Evolutionary conservation across 2,113 vertebrate genomes (phyloP).

Genomic region (Platanista minor): DNA sequence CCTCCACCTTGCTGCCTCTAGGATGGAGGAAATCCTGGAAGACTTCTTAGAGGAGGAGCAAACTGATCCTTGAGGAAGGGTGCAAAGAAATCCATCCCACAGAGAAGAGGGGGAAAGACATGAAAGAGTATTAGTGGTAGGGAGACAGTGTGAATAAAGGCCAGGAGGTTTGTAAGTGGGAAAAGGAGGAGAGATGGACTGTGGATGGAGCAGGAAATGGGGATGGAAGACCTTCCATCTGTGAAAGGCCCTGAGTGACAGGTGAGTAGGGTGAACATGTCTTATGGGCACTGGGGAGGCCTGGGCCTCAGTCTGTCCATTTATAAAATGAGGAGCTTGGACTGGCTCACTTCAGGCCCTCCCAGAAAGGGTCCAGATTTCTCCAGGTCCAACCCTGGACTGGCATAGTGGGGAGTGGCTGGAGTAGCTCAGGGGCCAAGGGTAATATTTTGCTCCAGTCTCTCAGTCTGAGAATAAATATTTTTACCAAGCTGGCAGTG

Average conservation of each 20-base stretch:
- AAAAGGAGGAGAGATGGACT: neutral
- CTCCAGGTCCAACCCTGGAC: neutral
- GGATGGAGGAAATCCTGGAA: neutral
- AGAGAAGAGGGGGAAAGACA: neutral
- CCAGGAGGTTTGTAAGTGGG: neutral
- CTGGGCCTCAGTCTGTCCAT: neutral
- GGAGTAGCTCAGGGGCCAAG: slow-evolving; percentile 5
- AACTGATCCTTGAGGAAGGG: neutral
- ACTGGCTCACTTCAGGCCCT: neutral
- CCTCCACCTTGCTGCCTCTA: neutral
- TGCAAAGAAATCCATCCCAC: neutral
- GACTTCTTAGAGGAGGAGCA: neutral
- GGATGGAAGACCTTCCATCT: neutral
- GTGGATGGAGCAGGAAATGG: neutral
- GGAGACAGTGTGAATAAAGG: neutral
- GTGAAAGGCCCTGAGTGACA: neutral
- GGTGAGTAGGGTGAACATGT: neutral
- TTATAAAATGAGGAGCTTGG: neutral
- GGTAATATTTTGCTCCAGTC: slow-evolving; percentile 45
- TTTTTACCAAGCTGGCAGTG: slow-evolving; percentile 6
- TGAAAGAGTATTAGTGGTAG: neutral
- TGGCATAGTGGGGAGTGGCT: neutral
- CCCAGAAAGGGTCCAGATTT: neutral
- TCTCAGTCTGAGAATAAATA: slow-evolving; percentile 41
- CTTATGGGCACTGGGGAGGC: neutral